Evolutionary conservation across 2,113 vertebrate genomes (phyloP), one percentile per base, ranked within the genome.

Genomic region (Platysteira castanea): DNA sequence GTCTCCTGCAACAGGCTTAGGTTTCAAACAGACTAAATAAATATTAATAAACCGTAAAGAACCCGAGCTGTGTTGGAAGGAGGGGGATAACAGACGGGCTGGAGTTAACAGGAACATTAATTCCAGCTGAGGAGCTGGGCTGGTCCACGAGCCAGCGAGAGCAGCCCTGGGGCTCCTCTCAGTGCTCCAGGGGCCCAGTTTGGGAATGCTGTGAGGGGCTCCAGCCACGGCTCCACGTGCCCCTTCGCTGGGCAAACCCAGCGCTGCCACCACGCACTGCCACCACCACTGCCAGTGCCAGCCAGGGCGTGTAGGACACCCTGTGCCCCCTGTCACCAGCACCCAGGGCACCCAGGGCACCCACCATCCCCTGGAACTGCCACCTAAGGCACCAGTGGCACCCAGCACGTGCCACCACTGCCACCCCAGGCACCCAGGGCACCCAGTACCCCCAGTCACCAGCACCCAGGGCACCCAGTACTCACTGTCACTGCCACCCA

Each of bases 31-130:
- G 93, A 37, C 80, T 83, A 54, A 93, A 84, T 93, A 96, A 96
- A 96, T 96, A 95, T 95, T 89, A 95, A 94, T 92, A 91, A 95
- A 87, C 53, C 31, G 1, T 76, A 61, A 84, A 53, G 84, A 96
- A 47, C 56, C 27, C 0, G 1, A 35, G 53, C 78, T 91, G 26
- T 0, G 0, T 71, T 46, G 73, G 82, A 80, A 90, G 73, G 23
- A 44, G 89, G 57, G 35, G 42, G 57, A 21, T n/a, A 92, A 81
- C 90, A 96, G 89, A 93, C 84, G 92, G 93, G 88, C 82, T 83
- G 87, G 76, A 82, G 41, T 92, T 97, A 94, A 95, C 54, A 4
- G 31, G 67, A 54, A 35, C 13, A 50, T 92, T 28, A 61, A 74
- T 64, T 92, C 67, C 46, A 64, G 80, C 73, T 13, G 35, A 90